Evolutionary conservation across 2,888 invertebrate species (phyloP), one percentile per base, ranked within the genome.

Genomic region (Nymphalis c-album): DNA sequence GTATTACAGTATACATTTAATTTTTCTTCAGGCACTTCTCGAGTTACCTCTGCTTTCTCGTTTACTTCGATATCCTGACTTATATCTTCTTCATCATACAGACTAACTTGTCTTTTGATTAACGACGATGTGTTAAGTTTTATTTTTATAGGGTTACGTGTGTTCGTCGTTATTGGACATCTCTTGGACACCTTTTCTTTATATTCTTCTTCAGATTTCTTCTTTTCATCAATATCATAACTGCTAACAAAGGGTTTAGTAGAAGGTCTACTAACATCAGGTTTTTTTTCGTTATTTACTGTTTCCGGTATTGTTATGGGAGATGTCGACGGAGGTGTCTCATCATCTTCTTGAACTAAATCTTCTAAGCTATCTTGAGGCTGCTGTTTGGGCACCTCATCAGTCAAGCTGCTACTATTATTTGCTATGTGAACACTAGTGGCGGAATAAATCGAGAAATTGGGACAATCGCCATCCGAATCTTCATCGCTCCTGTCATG

Each of bases 361-460:
- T 84, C 85, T 40, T 81, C 79, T 26, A 82, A 71, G 70, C 77
- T 75, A 63, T 79, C 74, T 47, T 70, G 70, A 31, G 68, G 69
- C 10, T 68, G 74, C 59, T 67, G 69, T 58, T 69, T 51, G 8
- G 76, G 73, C 18, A 70, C 61, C 20, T 77, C 76, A 40, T 75
- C 77, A 17, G 71, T 68, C n/a, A 75, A 64, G 20, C 69, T 74
- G 63, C 72, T 75, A 31, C 80, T 74, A 70, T 91, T 93, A 74
- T 94, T 93, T 0, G 95, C 95, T 62, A 96, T 94, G 74, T 95
- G 95, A 80, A 96, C 95, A 70, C 96, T 96, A 76, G 96, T 95
- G 10, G 95, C 95, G 0, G 97, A 97, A 86, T 97, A 97, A 74
- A 97, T 96, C 16, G 96, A 96, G 84, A 96, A 96, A 85, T 97